A percentile compares a stretch with the other conserved stretches of the same genome.
Conservation (phyloP, 2,797 vertebrate species). For the Diceros bicornis region DNA sequence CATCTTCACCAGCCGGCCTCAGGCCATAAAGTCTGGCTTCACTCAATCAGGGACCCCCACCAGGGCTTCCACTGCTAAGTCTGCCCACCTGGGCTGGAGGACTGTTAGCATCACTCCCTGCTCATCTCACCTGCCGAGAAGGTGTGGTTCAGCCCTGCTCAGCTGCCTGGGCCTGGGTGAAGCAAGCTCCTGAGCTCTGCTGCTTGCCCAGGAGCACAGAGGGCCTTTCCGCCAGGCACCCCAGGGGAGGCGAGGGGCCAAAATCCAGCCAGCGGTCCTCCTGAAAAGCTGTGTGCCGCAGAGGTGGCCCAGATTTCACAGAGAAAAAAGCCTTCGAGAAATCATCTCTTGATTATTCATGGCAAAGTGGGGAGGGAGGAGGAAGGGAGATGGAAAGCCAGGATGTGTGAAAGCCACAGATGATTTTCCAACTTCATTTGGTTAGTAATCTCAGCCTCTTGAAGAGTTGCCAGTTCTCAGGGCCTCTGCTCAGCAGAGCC, state of each 20-base stretch:
- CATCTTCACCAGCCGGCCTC: not conserved
- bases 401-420: not conserved
- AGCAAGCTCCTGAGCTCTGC: not conserved
- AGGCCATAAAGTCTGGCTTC: not conserved
- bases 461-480: not conserved
- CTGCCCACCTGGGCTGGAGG: not conserved
- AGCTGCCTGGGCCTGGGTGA: not conserved
- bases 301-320: not conserved
- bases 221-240: not conserved
- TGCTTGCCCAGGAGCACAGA: not conserved
- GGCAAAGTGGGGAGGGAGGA: not conserved
- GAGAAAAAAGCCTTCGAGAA: not conserved
- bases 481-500: not conserved
- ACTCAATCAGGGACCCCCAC: not conserved
- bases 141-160: not conserved
- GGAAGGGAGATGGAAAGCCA: not conserved
- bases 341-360: not conserved
- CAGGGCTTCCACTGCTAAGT: not conserved
- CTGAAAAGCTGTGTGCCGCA: not conserved
- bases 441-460: not conserved
- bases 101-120: not conserved
- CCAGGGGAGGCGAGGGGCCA: rapidly evolving
- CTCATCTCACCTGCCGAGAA: not conserved
- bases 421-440: not conserved
- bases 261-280: not conserved